phyloP scores from a whole-genome alignment of 2,113 vertebrate species.

The Plecotus auritus region DNA sequence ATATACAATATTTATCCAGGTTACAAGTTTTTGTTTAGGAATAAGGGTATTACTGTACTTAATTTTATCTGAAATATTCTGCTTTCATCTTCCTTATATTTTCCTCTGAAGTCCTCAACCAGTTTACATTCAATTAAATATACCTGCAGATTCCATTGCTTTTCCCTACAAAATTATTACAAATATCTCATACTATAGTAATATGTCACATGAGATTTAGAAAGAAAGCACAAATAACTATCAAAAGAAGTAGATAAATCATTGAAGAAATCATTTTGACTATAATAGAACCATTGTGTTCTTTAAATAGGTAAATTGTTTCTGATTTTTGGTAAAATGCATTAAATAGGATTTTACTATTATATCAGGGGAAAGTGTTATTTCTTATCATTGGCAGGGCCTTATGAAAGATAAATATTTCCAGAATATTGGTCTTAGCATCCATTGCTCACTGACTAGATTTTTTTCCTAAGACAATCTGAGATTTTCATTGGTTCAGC shows the following conservation, averaged over 20 bases:
- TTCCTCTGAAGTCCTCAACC: neutral
- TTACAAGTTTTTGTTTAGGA: neutral
- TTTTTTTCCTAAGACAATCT: neutral
- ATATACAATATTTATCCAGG: neutral
- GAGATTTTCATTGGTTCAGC: neutral
- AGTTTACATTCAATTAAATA: neutral
- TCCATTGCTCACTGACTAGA: neutral
- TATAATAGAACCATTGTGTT: neutral
- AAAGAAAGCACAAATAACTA: neutral
- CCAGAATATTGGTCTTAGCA: neutral
- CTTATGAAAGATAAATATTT: neutral
- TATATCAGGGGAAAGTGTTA: neutral
- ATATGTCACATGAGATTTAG: neutral
- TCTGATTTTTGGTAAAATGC: neutral
- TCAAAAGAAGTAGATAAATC: neutral
- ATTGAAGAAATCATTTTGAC: neutral
- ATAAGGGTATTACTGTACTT: neutral
- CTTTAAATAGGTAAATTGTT: neutral
- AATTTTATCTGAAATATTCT: slow-evolving; percentile 13
- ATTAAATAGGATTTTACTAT: neutral
- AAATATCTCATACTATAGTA: neutral
- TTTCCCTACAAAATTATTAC: neutral
- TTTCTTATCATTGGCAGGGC: neutral
- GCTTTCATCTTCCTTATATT: neutral
- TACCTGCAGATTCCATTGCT: neutral